Evolutionary conservation across 2,888 invertebrate species (phyloP).

Genomic region (Hyposoter dolosus): DNA sequence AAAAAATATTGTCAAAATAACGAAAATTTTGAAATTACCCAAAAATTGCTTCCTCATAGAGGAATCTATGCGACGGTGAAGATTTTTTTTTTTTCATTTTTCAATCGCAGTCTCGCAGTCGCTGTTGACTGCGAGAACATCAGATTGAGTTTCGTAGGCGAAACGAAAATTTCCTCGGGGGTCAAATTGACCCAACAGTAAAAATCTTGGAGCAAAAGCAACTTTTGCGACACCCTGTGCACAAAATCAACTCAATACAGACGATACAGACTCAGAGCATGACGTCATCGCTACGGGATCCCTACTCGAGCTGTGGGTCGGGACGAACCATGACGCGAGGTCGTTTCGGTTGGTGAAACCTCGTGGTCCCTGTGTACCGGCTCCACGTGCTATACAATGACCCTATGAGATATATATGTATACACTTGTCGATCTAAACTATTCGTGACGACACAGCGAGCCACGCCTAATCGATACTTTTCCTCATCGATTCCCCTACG

Average conservation of each 20-base stretch:
- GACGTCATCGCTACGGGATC: slow-evolving; percentile 2
- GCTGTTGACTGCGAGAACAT: background rate
- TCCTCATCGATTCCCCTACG: background rate
- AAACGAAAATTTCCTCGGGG: background rate
- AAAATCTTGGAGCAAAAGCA: background rate
- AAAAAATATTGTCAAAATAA: too few relatives aligned
- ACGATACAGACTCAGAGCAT: background rate
- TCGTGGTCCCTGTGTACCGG: slow-evolving; percentile 53
- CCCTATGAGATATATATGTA: background rate
- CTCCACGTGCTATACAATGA: slow-evolving; percentile 36
- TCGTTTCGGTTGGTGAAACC: slow-evolving; percentile 68
- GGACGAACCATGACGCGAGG: slow-evolving; percentile 68
- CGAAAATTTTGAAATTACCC: too few relatives aligned
- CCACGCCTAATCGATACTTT: slow-evolving; percentile 15
- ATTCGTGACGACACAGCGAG: background rate
- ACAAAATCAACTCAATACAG: background rate
- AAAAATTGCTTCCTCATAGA: too few relatives aligned
- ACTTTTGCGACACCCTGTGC: background rate
- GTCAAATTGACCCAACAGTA: background rate
- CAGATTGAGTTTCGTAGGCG: background rate
- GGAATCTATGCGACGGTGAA: too few relatives aligned
- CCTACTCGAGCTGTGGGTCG: background rate
- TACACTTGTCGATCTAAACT: background rate
- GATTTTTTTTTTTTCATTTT: too few relatives aligned
- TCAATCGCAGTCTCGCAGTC: too few relatives aligned